Evolutionary conservation across 2,113 vertebrate species (phyloP), one percentile per base, ranked within the genome.

Genomic region (Perognathus longimembris): DNA sequence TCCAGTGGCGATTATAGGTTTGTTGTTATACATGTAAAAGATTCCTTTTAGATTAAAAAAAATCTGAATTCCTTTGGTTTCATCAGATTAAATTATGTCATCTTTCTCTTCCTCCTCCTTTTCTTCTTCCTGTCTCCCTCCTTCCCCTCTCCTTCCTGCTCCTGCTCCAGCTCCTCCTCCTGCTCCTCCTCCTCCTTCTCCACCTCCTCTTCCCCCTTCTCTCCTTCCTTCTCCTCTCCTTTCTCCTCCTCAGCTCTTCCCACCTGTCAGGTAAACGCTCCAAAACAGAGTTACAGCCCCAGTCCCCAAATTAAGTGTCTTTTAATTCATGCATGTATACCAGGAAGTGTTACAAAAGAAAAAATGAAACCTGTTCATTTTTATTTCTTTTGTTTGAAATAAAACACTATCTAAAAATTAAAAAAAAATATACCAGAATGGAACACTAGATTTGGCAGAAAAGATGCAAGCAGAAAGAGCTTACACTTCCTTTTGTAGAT

Each of bases 331-430:
- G 9, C 50, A 66, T 77, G 22, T 61, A 67, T 70, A 36, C 84
- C 24, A 91, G 42, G 38, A 85, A 84, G 94, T 50, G 17, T 91
- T 82, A 90, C 6, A 76, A 81, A 84, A 83, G 40, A 59, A 90
- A 90, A 54, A 54, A 54, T 66, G 73, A 84, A 81, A 40, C 57
- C 40, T 83, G 17, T 54, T 85, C 3, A 26, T 74, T 86, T n/a
- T 32, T 73, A 30, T 34, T 71, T 89, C 50, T 92, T 90, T 89
- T 73, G 17, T 93, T 71, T 36, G 32, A 89, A 12, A 90, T 36
- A 83, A 89, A 75, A 7, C 76, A 61, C 64, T 84, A 45, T 26
- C 5, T 57, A 70, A 30, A 42, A 50, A 63, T 22, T 6, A 38
- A 70, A 24, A 36, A 50, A 63, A 1, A 21, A 57, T 70, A 67